These are phyloP conservation scores for Tetramorium simillimum DNA, from an alignment of 1,140 invertebrate species.

Conservation along the genomic window DNA sequence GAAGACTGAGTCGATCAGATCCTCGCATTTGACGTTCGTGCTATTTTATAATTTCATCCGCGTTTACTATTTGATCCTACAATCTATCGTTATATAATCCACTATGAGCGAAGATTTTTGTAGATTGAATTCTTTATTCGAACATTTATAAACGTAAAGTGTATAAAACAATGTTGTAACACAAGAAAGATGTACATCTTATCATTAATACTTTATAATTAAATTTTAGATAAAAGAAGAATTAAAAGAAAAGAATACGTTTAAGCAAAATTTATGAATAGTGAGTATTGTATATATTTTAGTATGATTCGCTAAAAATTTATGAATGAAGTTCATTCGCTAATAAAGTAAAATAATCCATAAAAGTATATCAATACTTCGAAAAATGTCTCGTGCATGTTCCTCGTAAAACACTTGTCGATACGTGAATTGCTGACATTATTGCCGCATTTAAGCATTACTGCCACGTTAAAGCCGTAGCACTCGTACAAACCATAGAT, in stretches of 20 bases:
- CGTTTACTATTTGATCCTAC: not conserved
- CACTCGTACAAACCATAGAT: not conserved
- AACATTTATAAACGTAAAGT: not conserved
- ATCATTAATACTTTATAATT: not conserved
- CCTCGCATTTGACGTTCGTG: slow-evolving; percentile 16
- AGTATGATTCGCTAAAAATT: not conserved
- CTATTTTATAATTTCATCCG: slow-evolving; percentile 21
- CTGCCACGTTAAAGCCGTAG: not conserved
- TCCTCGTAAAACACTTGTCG: not conserved
- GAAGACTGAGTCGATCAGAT: slow-evolving; percentile 48
- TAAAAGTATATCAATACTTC: not conserved
- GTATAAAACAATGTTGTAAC: not conserved
- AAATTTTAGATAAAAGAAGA: not conserved
- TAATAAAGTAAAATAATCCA: not conserved
- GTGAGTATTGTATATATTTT: too few species aligned
- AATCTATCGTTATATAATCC: not conserved
- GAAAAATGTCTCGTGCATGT: not conserved
- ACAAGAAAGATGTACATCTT: not conserved
- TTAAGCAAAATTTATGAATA: not conserved
- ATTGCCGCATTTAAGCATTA: slow-evolving; percentile 13
- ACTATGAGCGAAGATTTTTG: not conserved
- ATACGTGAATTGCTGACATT: not conserved
- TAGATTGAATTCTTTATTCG: not conserved
- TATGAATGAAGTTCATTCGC: not conserved
- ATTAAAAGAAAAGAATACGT: not conserved